phyloP scores from a whole-genome alignment of 2,888 invertebrate species.

The Ferdinandea cuprea region DNA sequence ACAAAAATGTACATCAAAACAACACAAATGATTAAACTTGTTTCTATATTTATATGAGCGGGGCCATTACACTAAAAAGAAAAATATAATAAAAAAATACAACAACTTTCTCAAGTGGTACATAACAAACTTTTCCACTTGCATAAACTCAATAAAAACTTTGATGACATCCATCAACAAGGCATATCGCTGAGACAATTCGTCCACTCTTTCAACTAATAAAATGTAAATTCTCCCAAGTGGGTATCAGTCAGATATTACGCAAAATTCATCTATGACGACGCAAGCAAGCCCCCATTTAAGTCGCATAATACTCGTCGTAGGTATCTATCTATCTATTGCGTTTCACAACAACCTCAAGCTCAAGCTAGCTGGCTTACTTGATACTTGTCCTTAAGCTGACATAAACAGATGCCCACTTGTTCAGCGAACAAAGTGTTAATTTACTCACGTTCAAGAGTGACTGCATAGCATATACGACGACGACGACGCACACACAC shows the following conservation, averaged over 20 bases:
- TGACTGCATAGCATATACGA: no score
- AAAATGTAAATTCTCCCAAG: conserved; percentile 52
- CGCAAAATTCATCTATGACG: conserved; percentile 25
- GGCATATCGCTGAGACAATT: conserved; percentile 23
- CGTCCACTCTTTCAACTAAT: conserved; percentile 41
- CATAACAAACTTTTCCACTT: conserved; percentile 26
- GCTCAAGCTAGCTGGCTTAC: conserved; percentile 18
- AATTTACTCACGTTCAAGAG: conserved; percentile 55
- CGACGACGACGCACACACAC: no score
- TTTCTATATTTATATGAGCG: no score
- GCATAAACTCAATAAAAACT: conserved; percentile 20
- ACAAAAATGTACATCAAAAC: no score
- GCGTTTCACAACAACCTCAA: conserved; percentile 37
- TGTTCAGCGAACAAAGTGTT: conserved; percentile 35
- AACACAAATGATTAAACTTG: no score
- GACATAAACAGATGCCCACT: conserved; percentile 62
- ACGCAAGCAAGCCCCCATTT: conserved; percentile 11
- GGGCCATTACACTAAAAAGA: no score
- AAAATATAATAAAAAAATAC: no score
- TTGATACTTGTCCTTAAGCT: conserved; percentile 31
- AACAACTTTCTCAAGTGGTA: neutral
- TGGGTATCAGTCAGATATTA: conserved; percentile 18
- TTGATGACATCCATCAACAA: conserved; percentile 21
- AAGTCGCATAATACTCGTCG: neutral
- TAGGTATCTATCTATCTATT: conserved; percentile 29